Percentiles rank a stretch among this genome's conserved stretches.
Conservation (phyloP, 2,888 invertebrate genomes). For the Punctoribates punctum region DNA sequence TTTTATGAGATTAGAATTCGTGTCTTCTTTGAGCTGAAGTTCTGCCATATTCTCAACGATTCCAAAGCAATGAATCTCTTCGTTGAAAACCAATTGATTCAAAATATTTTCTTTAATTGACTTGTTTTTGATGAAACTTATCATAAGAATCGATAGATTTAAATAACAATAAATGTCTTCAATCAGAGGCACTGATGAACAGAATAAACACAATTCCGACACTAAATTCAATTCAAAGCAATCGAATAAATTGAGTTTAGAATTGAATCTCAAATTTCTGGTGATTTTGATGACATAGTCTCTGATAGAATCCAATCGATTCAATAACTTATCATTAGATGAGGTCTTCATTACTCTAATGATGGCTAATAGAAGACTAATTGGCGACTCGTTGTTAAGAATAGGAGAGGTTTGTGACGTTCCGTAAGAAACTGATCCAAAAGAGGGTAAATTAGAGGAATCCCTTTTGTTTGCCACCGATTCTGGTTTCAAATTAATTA, state of each 20-base stretch:
- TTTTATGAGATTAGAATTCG: not conserved
- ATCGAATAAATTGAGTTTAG: not conserved
- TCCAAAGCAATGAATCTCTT: not conserved
- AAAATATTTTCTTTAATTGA: constrained; percentile 19
- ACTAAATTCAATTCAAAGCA: constrained; percentile 2
- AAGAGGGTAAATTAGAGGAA: constrained; percentile 41
- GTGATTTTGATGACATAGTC: not conserved
- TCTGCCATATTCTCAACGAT: constrained; percentile 9
- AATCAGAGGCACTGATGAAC: not conserved
- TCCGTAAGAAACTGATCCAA: constrained; percentile 40
- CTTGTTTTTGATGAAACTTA: constrained; percentile 6
- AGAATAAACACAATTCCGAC: constrained; percentile 1
- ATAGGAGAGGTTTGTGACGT: constrained; percentile 3
- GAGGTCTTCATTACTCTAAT: constrained; percentile 19
- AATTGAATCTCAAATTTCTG: not conserved
- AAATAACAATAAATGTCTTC: not conserved
- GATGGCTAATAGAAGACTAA: constrained; percentile 34
- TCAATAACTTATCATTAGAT: not conserved
- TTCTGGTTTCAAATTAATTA: constrained; percentile 1
- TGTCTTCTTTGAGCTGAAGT: not conserved
- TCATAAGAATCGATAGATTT: not conserved
- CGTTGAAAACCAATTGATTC: constrained; percentile 33
- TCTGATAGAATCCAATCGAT: not conserved
- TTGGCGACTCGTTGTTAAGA: constrained; percentile 34
- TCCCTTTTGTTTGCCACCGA: constrained; percentile 24